Conservation (phyloP, 2,888 invertebrate species). For the Drosophila gaucha region DNA sequence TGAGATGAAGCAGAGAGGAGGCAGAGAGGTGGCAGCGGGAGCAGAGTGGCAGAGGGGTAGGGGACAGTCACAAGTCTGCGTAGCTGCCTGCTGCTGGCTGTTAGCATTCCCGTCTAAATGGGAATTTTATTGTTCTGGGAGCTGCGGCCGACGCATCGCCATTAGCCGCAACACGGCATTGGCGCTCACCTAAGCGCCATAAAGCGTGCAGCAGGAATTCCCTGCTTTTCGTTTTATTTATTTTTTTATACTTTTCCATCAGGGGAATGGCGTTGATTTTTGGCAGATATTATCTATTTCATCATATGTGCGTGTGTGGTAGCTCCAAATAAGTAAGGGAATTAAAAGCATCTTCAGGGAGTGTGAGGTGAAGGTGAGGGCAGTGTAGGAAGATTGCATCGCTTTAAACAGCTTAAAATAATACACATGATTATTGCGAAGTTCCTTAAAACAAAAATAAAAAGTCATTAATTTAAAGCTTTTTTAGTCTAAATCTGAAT, state of each 20-base stretch:
- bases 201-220: conserved; percentile 31
- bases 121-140: conserved; percentile 80
- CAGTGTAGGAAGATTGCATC: too few species aligned
- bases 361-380: background rate
- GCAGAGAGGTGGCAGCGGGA: background rate
- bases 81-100: conserved; percentile 30
- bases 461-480: too few species aligned
- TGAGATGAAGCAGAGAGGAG: background rate
- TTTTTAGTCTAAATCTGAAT: too few species aligned
- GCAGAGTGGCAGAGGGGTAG: background rate
- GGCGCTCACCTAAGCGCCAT: conserved; percentile 69
- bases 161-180: conserved; percentile 69
- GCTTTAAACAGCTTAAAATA: too few species aligned
- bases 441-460: too few species aligned
- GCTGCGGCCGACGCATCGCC: conserved; percentile 71
- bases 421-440: too few species aligned
- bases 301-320: conserved; percentile 25
- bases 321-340: conserved; percentile 47
- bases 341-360: conserved; percentile 12
- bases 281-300: conserved; percentile 35
- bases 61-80: conserved; percentile 10
- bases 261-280: conserved; percentile 41
- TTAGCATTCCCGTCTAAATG: conserved; percentile 62
- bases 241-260: conserved; percentile 14
- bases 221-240: conserved; percentile 7